Evolutionary conservation across 2,797 vertebrate genomes (phyloP).

Genomic region (Cuculus canorus): DNA sequence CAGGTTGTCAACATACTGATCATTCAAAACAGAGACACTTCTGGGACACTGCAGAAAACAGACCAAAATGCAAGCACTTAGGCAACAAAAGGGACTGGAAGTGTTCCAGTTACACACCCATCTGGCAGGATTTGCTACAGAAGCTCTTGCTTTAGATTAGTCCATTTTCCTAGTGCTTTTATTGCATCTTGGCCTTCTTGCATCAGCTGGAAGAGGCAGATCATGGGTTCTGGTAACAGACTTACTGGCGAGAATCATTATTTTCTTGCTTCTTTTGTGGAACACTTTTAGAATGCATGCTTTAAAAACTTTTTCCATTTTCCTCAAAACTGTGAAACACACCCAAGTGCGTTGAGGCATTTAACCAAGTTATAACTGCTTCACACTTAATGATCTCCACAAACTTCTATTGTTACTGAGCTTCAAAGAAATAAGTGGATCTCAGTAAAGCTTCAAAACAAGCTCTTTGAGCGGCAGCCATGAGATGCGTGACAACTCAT

Average conservation of each 20-base stretch:
- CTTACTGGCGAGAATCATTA: slow-evolving; percentile 32
- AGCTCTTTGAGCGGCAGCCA: neutral
- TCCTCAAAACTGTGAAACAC: neutral
- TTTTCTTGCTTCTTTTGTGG: slow-evolving; percentile 16
- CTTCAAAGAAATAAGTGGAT: neutral
- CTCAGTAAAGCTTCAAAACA: neutral
- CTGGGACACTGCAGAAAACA: neutral
- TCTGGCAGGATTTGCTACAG: neutral
- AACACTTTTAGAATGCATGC: neutral
- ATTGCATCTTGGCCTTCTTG: slow-evolving; percentile 1
- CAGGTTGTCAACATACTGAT: neutral
- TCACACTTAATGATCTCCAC: neutral
- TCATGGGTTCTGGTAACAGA: slow-evolving; percentile 7
- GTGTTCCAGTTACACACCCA: slow-evolving; percentile 40
- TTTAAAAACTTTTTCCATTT: neutral
- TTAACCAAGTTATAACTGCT: neutral
- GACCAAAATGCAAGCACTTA: slow-evolving; percentile 13
- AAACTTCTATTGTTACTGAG: neutral
- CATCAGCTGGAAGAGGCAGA: slow-evolving; percentile 14
- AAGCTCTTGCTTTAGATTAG: slow-evolving; percentile 11
- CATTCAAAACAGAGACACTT: neutral
- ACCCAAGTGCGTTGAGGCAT: neutral
- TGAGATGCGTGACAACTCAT: neutral
- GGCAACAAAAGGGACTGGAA: slow-evolving; percentile 25
- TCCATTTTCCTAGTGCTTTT: slow-evolving; percentile 3